These are phyloP conservation scores for Gymnoscopelus braueri DNA, from an alignment of 2,797 vertebrate species.

Conservation along the genomic window DNA sequence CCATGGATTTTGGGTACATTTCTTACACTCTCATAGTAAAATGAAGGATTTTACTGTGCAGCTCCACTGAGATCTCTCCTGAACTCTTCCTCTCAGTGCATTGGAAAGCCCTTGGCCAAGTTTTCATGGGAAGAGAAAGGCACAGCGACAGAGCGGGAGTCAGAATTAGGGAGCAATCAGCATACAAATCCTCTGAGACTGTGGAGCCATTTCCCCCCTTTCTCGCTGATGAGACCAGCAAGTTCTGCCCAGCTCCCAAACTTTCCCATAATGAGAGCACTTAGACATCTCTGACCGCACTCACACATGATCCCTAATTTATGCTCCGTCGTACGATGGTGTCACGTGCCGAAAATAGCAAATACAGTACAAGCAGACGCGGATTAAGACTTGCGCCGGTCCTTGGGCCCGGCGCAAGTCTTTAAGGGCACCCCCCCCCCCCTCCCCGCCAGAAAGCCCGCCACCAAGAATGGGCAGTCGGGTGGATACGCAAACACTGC, in stretches of 20 bases:
- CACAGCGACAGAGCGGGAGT: slow-evolving; percentile 52
- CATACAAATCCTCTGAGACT: slow-evolving; percentile 75
- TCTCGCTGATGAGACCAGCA: slow-evolving; percentile 75
- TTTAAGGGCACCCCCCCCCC: too few relatives aligned
- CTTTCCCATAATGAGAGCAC: slow-evolving; percentile 65
- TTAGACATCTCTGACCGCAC: slow-evolving; percentile 58
- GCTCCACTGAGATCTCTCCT: slow-evolving; percentile 53
- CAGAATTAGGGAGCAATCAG: slow-evolving; percentile 79
- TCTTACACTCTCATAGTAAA: too few relatives aligned
- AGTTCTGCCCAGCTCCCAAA: slow-evolving; percentile 58
- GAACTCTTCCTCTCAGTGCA: slow-evolving; percentile 43
- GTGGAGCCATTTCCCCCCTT: slow-evolving; percentile 68
- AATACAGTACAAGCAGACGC: too few relatives aligned
- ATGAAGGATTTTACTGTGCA: background rate
- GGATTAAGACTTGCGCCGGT: too few relatives aligned
- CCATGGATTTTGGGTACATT: too few relatives aligned
- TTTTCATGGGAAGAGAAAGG: slow-evolving; percentile 76
- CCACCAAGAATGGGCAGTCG: too few relatives aligned
- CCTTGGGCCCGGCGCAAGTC: too few relatives aligned
- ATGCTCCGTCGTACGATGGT: too few relatives aligned
- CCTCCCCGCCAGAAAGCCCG: too few relatives aligned
- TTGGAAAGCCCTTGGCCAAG: slow-evolving; percentile 56
- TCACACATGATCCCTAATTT: slow-evolving; percentile 21
- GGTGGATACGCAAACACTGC: too few relatives aligned
- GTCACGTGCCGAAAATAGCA: too few relatives aligned